Evolutionary conservation across 2,797 vertebrate genomes (phyloP).

Genomic region (Peromyscus melanophrys): DNA sequence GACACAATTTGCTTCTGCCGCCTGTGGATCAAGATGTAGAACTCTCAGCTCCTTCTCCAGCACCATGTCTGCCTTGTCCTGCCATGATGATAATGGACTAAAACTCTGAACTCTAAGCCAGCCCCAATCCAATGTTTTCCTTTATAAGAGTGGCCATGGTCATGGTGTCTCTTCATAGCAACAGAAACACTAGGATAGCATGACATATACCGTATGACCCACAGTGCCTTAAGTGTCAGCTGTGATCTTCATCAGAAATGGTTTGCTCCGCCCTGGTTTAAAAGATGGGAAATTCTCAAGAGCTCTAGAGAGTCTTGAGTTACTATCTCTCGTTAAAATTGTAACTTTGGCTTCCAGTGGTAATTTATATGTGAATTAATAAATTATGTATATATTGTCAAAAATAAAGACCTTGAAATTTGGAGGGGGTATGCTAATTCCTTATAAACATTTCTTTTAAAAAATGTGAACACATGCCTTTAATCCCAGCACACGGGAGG

Average conservation of each 20-base stretch:
- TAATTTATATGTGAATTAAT: slow-evolving; percentile 48
- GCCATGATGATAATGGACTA: neutral
- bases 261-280: neutral
- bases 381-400: slow-evolving; percentile 37
- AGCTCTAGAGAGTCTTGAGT: neutral
- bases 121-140: neutral
- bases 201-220: neutral
- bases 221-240: neutral
- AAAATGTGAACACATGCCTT: neutral
- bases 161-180: neutral
- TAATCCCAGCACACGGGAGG: no score
- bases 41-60: neutral
- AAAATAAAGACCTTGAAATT: slow-evolving; percentile 46
- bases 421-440: neutral
- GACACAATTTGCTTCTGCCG: neutral
- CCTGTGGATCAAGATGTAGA: neutral
- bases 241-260: neutral
- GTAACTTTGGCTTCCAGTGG: slow-evolving; percentile 22
- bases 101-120: neutral
- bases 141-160: neutral
- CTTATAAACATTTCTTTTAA: neutral
- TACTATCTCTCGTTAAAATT: slow-evolving; percentile 40
- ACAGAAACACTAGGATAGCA: neutral
- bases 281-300: slow-evolving; percentile 6
- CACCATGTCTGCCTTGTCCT: neutral